Conservation (phyloP, 2,113 vertebrate species). For the Mobula birostris region DNA sequence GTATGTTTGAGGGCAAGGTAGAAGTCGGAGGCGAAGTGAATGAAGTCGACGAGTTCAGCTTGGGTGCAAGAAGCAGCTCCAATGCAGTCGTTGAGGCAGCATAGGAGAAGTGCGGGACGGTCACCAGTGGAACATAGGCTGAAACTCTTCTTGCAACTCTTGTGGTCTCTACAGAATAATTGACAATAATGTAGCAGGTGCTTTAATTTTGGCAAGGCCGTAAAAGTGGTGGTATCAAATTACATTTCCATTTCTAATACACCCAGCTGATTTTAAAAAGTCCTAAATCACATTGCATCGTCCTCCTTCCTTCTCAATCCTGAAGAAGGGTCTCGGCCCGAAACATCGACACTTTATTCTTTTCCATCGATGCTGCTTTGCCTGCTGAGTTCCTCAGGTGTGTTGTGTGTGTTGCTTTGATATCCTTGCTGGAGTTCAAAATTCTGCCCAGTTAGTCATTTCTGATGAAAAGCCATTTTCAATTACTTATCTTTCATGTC, state of each 20-base stretch:
- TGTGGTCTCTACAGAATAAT: not conserved
- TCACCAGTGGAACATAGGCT: too few relatives aligned
- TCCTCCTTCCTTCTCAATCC: too few relatives aligned
- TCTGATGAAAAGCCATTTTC: not conserved
- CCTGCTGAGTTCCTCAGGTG: not conserved
- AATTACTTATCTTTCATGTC: not conserved
- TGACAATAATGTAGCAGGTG: not conserved
- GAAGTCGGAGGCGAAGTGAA: too few relatives aligned
- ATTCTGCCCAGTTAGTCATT: not conserved
- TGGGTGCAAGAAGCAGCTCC: too few relatives aligned
- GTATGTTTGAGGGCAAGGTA: too few relatives aligned
- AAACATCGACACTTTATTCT: too few relatives aligned
- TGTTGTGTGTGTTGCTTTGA: not conserved
- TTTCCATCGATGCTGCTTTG: too few relatives aligned
- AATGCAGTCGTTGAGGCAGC: too few relatives aligned
- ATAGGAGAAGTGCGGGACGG: too few relatives aligned
- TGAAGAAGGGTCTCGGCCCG: too few relatives aligned
- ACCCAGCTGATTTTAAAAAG: not conserved
- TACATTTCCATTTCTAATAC: not conserved
- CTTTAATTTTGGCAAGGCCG: not conserved
- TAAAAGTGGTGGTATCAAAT: not conserved
- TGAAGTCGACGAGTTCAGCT: too few relatives aligned
- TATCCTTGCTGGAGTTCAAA: not conserved
- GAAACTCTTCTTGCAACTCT: too few relatives aligned
- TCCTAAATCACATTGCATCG: not conserved